Evolutionary conservation across 2,113 vertebrate species (phyloP), one percentile per base, ranked within the genome.

Genomic region (Psittacara wagleri): DNA sequence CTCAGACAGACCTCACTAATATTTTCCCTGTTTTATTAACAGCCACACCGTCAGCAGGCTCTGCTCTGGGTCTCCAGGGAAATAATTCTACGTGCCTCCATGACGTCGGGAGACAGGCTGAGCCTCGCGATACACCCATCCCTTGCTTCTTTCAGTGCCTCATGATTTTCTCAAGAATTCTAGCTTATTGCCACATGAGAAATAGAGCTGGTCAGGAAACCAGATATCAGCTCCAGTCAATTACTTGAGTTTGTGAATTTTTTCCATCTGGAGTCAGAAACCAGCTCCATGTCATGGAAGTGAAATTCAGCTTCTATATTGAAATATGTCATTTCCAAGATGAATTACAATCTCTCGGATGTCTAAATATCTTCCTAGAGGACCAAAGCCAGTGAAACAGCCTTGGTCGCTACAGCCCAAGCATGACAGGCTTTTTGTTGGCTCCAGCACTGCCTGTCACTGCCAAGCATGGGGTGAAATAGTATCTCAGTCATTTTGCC

Each of bases 231-330:
- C 78, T 77, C 73, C 63, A 13, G 91, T 86, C 78, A 93, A 48
- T 88, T 93, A 95, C 57, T 88, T 41, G 44, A 72, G 62, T 79
- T 92, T 57, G 1, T 13, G 80, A 93, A 93, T 95, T 89, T 93
- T 95, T 93, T 95, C 95, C 86, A 91, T 96, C 92, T 94, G 94
- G 94, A 92, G 88, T 79, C 77, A 96, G 77, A 82, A 91, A 92
- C 86, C 76, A 86, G 33, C 51, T 86, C 66, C 74, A 52, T 79
- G 86, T 94, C 92, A 80, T 82, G 83, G 91, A 95, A 94, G 59
- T 49, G 83, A 95, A 94, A 92, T 84, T 95, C 94, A 82, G 41
- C 57, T 94, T 95, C 44, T 92, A 89, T 84, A 91, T 10, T 84
- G 83, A 95, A 96, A 84, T 90, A 86, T 82, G 88, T 52, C 78